These are phyloP conservation scores for Agelaius tricolor DNA, from an alignment of 2,113 vertebrate species.

Conservation along the genomic window DNA sequence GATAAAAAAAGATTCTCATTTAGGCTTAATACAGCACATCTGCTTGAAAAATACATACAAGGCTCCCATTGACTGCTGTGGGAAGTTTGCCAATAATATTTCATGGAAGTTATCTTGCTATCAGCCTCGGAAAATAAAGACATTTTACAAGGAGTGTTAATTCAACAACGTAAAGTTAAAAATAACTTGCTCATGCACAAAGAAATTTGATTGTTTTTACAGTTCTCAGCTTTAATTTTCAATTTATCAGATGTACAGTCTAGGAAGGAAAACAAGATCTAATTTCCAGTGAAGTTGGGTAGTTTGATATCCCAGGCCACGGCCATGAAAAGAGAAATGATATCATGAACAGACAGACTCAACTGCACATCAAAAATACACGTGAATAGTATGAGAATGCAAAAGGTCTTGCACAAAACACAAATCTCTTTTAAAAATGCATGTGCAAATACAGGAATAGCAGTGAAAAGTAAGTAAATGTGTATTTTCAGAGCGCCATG, in stretches of 20 bases:
- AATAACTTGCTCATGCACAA: not conserved
- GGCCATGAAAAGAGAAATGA: not conserved
- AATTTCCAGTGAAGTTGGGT: not conserved
- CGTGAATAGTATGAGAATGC: not conserved
- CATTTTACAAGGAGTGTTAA: not conserved
- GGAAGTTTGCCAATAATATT: slow-evolving; percentile 55
- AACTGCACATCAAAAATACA: not conserved
- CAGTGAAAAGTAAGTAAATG: slow-evolving; percentile 10
- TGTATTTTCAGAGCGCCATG: not conserved
- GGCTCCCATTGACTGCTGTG: slow-evolving; percentile 7
- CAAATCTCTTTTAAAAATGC: slow-evolving; percentile 17
- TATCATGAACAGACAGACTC: not conserved
- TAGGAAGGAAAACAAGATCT: not conserved
- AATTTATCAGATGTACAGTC: not conserved
- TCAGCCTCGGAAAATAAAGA: not conserved
- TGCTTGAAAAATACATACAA: slow-evolving; percentile 54
- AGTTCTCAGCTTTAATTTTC: not conserved
- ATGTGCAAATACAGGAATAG: not conserved
- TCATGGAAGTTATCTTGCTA: slow-evolving; percentile 29
- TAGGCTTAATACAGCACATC: slow-evolving; percentile 47
- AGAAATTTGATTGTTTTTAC: not conserved
- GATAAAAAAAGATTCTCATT: slow-evolving; percentile 25
- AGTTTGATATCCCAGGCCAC: not conserved
- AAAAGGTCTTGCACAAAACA: slow-evolving; percentile 1
- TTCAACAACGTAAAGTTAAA: not conserved